A percentile compares a stretch with the other conserved stretches of the same genome.
phyloP scores from a whole-genome alignment of 2,113 vertebrate species.

The Petrocephalus microphthalmus region DNA sequence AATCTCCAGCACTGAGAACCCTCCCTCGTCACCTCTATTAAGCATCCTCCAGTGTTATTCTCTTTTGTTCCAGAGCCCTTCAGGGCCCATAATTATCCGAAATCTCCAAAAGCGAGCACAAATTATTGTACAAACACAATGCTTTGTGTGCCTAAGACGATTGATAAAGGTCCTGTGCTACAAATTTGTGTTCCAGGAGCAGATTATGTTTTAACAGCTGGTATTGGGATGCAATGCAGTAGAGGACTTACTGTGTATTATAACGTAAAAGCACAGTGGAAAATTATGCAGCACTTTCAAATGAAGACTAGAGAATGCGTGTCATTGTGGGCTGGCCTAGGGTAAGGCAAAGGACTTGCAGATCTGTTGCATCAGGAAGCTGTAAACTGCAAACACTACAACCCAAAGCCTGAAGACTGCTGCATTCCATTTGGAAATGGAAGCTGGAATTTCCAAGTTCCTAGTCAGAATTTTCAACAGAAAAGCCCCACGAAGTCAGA shows the following conservation, averaged over 20 bases:
- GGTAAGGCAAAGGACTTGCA: not conserved
- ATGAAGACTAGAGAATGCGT: not conserved
- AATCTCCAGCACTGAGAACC: not conserved
- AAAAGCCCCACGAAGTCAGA: not conserved
- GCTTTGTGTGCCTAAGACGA: not conserved
- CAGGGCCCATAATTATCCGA: not conserved
- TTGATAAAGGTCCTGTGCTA: not conserved
- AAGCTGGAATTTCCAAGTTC: not conserved
- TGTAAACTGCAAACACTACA: not conserved
- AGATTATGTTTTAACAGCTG: not conserved
- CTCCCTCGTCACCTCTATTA: not conserved
- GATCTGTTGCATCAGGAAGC: not conserved
- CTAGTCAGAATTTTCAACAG: not conserved
- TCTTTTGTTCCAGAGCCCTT: not conserved
- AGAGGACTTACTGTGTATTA: not conserved
- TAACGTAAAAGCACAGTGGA: not conserved
- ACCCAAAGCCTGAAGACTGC: not conserved
- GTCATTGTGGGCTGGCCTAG: not conserved
- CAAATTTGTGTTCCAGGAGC: not conserved
- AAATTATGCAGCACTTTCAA: not conserved
- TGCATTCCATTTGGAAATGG: not conserved
- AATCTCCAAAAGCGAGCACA: not conserved
- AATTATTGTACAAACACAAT: not conserved
- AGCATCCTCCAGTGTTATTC: no score
- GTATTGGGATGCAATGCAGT: not conserved